phyloP scores from a whole-genome alignment of 2,797 vertebrate species.

The Microctenopoma lineatum region DNA sequence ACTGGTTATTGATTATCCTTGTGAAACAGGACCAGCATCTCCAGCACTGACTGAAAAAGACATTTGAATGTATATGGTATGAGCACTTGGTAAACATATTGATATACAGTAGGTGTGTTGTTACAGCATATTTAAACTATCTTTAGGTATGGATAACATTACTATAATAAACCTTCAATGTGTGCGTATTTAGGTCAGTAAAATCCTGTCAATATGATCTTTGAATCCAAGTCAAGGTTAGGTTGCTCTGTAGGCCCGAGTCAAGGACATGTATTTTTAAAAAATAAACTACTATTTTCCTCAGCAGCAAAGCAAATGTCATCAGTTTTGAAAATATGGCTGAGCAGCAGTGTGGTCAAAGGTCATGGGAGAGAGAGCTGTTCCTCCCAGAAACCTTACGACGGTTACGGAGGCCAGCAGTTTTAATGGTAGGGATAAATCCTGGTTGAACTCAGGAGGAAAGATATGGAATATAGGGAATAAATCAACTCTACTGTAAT shows the following conservation, averaged over 20 bases:
- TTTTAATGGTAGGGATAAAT: slow-evolving; percentile 37
- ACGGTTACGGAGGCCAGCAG: slow-evolving; percentile 27
- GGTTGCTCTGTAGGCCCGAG: slow-evolving; percentile 7
- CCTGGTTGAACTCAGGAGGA: not conserved
- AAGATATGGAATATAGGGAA: slow-evolving; percentile 3
- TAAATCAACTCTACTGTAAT: slow-evolving; percentile 1
- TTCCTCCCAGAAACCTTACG: slow-evolving; percentile 20
- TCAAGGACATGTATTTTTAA: slow-evolving; percentile 44
- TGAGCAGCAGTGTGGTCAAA: slow-evolving; percentile 39
- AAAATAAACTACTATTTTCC: slow-evolving; percentile 34
- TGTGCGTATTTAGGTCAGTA: slow-evolving; percentile 15
- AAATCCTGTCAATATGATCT: slow-evolving; percentile 14
- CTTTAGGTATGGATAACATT: not conserved
- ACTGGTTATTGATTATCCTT: not conserved
- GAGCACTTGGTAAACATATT: not conserved
- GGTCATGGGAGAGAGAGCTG: slow-evolving; percentile 27
- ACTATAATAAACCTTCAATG: not conserved
- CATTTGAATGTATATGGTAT: not conserved
- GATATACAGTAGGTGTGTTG: not conserved
- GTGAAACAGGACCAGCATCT: not conserved
- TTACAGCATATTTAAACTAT: not conserved
- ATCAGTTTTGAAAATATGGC: slow-evolving; percentile 49
- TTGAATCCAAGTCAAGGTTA: slow-evolving; percentile 25
- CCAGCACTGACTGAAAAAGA: not conserved
- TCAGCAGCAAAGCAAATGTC: slow-evolving; percentile 45